Evolutionary conservation across 2,888 invertebrate genomes (phyloP).

Genomic region (Chesias legatella): DNA sequence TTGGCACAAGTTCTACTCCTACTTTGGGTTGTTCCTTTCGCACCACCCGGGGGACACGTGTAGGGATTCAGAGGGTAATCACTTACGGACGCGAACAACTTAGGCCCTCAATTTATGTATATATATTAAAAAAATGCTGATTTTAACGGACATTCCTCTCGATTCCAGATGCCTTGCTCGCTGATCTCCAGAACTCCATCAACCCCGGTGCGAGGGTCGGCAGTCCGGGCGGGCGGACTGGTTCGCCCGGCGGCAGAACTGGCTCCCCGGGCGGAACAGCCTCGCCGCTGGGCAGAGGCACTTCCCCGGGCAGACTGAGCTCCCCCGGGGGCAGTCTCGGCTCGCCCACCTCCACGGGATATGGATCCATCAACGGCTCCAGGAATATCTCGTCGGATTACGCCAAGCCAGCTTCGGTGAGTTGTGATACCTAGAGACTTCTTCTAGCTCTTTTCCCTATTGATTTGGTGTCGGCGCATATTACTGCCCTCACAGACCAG

Average conservation of each 20-base stretch:
- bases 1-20: too few relatives aligned
- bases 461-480: too few relatives aligned
- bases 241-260: conserved; percentile 74
- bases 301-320: conserved; percentile 78
- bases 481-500: too few relatives aligned
- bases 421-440: too few relatives aligned
- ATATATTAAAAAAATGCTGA: too few relatives aligned
- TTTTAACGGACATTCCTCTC: conserved; percentile 17
- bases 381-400: conserved; percentile 74
- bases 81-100: too few relatives aligned
- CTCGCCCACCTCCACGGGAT: conserved; percentile 82
- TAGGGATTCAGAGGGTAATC: too few relatives aligned
- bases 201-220: conserved; percentile 81
- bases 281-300: conserved; percentile 48
- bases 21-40: too few relatives aligned
- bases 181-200: conserved; percentile 97
- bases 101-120: too few relatives aligned
- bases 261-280: conserved; percentile 25
- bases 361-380: conserved; percentile 89
- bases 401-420: conserved; percentile 83
- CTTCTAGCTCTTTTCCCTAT: too few relatives aligned
- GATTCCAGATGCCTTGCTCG: conserved; percentile 94
- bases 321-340: conserved; percentile 72
- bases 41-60: too few relatives aligned
- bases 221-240: conserved; percentile 58